These are phyloP conservation scores for Toxotes chatareus DNA, from an alignment of 2,113 vertebrate species.

Conservation along the genomic window DNA sequence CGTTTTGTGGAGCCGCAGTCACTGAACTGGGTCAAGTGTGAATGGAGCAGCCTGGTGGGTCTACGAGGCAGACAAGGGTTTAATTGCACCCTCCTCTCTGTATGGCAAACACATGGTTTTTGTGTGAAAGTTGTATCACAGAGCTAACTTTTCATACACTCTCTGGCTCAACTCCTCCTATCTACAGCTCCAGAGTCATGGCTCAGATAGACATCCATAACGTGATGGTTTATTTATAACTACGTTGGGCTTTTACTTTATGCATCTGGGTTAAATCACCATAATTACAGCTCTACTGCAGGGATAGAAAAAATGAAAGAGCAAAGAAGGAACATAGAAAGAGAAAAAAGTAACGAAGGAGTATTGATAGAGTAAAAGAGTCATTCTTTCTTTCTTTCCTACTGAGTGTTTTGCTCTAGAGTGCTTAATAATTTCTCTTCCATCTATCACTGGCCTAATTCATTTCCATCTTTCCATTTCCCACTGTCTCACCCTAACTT, in stretches of 20 bases:
- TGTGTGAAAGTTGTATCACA: conserved; percentile 1
- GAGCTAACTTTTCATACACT: background rate
- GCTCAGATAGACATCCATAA: conserved; percentile 23
- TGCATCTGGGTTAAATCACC: conserved; percentile 72
- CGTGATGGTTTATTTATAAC: conserved; percentile 66
- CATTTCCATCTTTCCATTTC: background rate
- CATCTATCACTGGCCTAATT: background rate
- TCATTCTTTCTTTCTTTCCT: background rate
- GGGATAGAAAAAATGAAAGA: background rate
- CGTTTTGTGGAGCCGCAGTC: background rate
- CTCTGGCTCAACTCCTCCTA: background rate
- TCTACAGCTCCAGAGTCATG: conserved; percentile 5
- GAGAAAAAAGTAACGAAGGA: background rate
- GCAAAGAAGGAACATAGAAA: conserved; percentile 15
- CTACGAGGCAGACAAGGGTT: background rate
- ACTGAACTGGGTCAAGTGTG: background rate
- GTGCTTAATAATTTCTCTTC: background rate
- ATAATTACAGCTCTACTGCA: conserved; percentile 54
- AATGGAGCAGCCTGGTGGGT: background rate
- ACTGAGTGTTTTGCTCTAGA: too few species aligned
- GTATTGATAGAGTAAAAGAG: background rate
- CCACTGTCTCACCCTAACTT: background rate
- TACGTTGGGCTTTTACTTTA: conserved; percentile 55
- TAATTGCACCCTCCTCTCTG: background rate
- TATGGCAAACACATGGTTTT: background rate